Conservation (phyloP, 2,888 invertebrate species). For the Torymus texanus region DNA sequence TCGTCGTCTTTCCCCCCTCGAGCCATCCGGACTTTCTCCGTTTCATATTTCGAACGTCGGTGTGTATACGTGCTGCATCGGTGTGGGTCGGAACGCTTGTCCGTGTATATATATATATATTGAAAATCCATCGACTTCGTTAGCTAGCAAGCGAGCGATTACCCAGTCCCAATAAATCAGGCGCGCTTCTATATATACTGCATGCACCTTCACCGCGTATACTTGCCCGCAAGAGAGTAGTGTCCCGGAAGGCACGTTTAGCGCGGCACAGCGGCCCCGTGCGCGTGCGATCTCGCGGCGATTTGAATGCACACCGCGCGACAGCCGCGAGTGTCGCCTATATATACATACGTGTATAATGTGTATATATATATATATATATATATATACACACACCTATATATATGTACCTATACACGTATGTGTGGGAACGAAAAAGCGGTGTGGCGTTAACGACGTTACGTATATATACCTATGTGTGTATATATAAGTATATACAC, state of each 20-base stretch:
- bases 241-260: slow-evolving; percentile 64
- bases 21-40: slow-evolving; percentile 29
- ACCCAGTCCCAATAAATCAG: slow-evolving; percentile 1
- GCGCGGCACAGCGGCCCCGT: neutral
- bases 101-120: neutral
- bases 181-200: neutral
- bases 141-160: slow-evolving; percentile 35
- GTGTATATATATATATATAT: neutral
- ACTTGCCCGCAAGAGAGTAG: too few species aligned
- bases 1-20: neutral
- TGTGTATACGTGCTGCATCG: neutral
- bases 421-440: slow-evolving; percentile 16
- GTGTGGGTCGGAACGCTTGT: neutral
- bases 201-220: too few species aligned
- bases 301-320: slow-evolving; percentile 50
- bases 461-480: neutral
- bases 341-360: neutral
- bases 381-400: neutral
- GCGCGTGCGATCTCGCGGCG: slow-evolving; percentile 17
- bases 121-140: slow-evolving; percentile 8
- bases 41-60: slow-evolving; percentile 26
- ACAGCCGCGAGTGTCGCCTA: slow-evolving; percentile 10
- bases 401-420: neutral
- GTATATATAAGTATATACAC: too few species aligned
- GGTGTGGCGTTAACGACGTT: neutral